A percentile compares a stretch with the other conserved stretches of the same genome.
These are phyloP conservation scores for Labia minor DNA, from an alignment of 2,888 invertebrate genomes.

Conservation along the genomic window DNA sequence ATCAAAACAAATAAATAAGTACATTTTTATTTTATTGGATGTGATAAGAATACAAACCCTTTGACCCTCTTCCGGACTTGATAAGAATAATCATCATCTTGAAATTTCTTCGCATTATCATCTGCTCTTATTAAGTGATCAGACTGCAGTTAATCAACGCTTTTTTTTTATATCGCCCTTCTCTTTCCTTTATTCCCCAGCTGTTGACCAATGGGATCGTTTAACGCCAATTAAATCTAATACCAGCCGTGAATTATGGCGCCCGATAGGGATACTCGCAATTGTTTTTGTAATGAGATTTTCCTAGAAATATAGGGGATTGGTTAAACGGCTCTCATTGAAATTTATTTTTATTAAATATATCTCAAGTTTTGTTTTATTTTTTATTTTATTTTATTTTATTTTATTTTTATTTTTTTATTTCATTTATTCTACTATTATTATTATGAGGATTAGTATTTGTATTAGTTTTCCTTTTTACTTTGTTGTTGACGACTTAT, in stretches of 20 bases:
- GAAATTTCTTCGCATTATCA: neutral
- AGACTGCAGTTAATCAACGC: neutral
- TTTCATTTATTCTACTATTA: no score
- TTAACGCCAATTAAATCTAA: slow-evolving; percentile 7
- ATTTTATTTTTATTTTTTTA: no score
- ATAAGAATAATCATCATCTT: neutral
- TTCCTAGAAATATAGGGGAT: slow-evolving; percentile 5
- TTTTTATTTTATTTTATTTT: neutral
- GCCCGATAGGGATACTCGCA: slow-evolving; percentile 8
- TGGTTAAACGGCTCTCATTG: neutral
- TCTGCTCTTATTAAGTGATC: neutral
- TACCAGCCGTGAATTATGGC: slow-evolving; percentile 13
- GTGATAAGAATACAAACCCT: neutral
- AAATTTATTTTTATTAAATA: slow-evolving; percentile 13
- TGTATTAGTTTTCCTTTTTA: no score
- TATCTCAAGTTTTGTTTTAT: neutral
- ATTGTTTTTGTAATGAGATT: slow-evolving; percentile 13
- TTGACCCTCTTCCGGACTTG: neutral
- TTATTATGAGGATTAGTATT: no score
- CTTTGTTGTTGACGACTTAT: neutral
- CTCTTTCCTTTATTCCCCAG: slow-evolving; percentile 1
- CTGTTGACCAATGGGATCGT: slow-evolving; percentile 8
- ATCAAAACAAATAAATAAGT: neutral
- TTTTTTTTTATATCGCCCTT: neutral
- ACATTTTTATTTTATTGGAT: neutral